phyloP scores from a whole-genome alignment of 92 coral and sea anemone species.

The Parazoanthus swiftii region DNA sequence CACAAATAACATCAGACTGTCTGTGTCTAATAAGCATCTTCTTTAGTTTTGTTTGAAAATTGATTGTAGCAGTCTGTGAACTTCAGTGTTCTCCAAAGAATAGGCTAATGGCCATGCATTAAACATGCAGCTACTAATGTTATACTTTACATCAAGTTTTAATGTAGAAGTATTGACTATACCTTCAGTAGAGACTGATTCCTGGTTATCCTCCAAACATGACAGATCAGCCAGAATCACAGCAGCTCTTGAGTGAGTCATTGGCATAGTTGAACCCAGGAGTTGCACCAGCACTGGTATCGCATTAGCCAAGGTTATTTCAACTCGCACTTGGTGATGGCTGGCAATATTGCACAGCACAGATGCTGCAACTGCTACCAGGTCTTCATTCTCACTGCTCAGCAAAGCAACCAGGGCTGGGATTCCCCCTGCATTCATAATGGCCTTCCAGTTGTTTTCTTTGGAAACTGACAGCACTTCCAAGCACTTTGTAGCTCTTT shows the following conservation, averaged over 20 bases:
- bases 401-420: constrained; percentile 85
- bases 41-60: too few species aligned
- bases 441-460: constrained; percentile 89
- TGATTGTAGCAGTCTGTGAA: too few species aligned
- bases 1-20: too few species aligned
- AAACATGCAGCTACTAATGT: too few species aligned
- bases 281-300: constrained; percentile 67
- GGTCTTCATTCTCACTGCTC: constrained; percentile 69
- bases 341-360: constrained; percentile 94
- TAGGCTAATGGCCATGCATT: too few species aligned
- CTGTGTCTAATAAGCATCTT: too few species aligned
- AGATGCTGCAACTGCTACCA: constrained; percentile 84
- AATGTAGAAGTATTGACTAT: background rate
- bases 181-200: constrained; percentile 80
- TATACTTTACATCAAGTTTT: too few species aligned
- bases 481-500: constrained; percentile 83
- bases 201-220: constrained; percentile 78
- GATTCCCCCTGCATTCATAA: constrained; percentile 83
- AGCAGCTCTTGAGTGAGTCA: constrained; percentile 92
- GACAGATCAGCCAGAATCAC: constrained; percentile 90
- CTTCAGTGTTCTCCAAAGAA: too few species aligned
- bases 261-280: constrained; percentile 73
- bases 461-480: constrained; percentile 87
- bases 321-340: constrained; percentile 70
- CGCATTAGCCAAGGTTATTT: constrained; percentile 84